Base-by-base conservation (phyloP, 2,888 invertebrate genomes). In the Campopleginae sp. region DNA sequence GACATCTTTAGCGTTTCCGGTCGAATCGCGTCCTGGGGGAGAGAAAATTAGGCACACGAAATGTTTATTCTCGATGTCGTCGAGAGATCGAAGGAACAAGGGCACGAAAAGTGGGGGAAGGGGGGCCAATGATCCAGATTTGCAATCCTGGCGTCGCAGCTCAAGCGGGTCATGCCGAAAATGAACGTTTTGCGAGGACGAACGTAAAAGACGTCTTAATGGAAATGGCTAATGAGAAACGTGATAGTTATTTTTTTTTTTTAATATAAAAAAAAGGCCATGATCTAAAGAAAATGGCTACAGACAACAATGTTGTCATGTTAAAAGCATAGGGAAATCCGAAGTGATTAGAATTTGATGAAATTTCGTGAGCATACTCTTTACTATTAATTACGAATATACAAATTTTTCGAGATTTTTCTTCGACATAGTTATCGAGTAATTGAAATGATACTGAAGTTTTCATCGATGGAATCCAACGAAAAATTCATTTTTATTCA, bases 1-100 rank as follows among this genome's bases (percentile, higher is more conserved):
- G 89, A 93, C 88, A 74, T 93, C 93, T 89, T 93, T 93, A 82
- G 89, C 89, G 87, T 89, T 91, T 87, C 92, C 93, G 86, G 88
- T 84, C 80, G 92, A 90, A 38, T 93, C 93, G 84, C 93, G 93
- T 89, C 93, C 93, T 93, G 90, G 23, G 92, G 84, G 76, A 7
- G 19, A 38, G 31, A 31, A 44, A 48, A 66, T 33, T 42, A 44
- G 10, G 12, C 14, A 54, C 31, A 27, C 23, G 12, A 10, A 31
- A 14, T 63, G n/a, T 68, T 46, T 23, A 27, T 5, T 44, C 17
- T 5, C 27, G 7, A 33, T 31, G 27, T 48, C 33, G 27, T 48
- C 33, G 33, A 1, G 19, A 44, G 27, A 10, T 10, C 7, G 27
- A n/a, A 27, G 7, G 31, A 12, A 33, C 27, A 68, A 17, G 46